Evolutionary conservation across 2,888 invertebrate genomes (phyloP).

Genomic region (Drosophila barbarae): DNA sequence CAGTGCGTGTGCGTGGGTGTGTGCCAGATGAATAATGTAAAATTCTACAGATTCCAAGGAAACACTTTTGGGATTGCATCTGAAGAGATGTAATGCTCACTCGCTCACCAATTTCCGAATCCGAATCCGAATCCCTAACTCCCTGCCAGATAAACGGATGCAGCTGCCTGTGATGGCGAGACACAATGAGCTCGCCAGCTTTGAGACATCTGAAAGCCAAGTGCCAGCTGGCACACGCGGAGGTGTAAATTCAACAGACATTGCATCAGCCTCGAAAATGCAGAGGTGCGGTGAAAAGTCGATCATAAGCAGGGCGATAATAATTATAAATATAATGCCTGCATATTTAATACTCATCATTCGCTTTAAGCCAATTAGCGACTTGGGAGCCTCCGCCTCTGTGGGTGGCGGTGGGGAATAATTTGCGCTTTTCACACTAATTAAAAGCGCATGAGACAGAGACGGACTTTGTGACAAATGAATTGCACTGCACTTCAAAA

Average conservation of each 20-base stretch:
- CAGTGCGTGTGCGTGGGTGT: slow-evolving; percentile 32
- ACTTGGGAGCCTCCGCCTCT: slow-evolving; percentile 35
- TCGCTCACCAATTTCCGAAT: slow-evolving; percentile 6
- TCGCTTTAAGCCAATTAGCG: slow-evolving; percentile 71
- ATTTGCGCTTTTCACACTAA: slow-evolving; percentile 76
- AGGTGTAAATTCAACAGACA: slow-evolving; percentile 35
- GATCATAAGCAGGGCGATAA: slow-evolving; percentile 26
- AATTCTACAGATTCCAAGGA: slow-evolving; percentile 13
- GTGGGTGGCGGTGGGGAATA: slow-evolving; percentile 43
- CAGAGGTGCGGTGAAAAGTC: slow-evolving; percentile 7
- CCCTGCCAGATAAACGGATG: neutral
- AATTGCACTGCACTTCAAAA: slow-evolving; percentile 48
- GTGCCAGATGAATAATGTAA: slow-evolving; percentile 39
- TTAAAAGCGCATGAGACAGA: slow-evolving; percentile 69
- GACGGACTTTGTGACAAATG: slow-evolving; percentile 57
- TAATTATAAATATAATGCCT: slow-evolving; percentile 47
- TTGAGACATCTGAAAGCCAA: slow-evolving; percentile 36
- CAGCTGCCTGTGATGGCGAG: neutral
- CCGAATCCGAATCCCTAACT: neutral
- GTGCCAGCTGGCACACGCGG: neutral
- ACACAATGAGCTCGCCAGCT: slow-evolving; percentile 17
- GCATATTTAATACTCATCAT: slow-evolving; percentile 62
- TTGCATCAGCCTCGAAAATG: slow-evolving; percentile 46
- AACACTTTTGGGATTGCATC: slow-evolving; percentile 16
- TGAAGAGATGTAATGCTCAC: neutral